phyloP scores from a whole-genome alignment of 2,113 vertebrate genomes.

The Taxidea taxus region DNA sequence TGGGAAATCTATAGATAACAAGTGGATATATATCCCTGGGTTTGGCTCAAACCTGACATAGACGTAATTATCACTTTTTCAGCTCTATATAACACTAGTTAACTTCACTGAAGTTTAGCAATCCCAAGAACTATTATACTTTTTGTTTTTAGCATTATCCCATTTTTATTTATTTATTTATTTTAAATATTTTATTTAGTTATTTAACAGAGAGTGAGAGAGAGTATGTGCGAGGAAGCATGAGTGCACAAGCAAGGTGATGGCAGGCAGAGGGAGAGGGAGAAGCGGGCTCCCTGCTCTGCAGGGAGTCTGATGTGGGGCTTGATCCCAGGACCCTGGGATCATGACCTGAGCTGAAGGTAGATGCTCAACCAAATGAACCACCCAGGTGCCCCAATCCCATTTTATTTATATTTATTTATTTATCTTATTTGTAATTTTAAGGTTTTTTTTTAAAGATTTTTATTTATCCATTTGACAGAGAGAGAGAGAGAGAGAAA shows the following conservation, averaged over 20 bases:
- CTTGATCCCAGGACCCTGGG: too few relatives aligned
- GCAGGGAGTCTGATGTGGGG: too few relatives aligned
- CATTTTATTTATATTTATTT: not conserved
- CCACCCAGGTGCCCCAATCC: too few relatives aligned
- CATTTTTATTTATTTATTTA: not conserved
- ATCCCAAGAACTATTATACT: not conserved
- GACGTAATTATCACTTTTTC: not conserved
- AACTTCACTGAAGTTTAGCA: not conserved
- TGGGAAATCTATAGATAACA: not conserved
- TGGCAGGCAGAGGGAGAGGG: too few relatives aligned
- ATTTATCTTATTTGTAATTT: not conserved
- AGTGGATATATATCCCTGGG: not conserved
- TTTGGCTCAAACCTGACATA: not conserved
- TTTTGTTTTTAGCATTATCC: not conserved
- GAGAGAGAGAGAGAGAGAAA: too few relatives aligned
- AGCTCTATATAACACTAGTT: not conserved
- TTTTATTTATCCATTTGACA: too few relatives aligned
- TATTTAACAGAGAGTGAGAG: too few relatives aligned
- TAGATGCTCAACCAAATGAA: too few relatives aligned
- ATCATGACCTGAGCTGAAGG: too few relatives aligned
- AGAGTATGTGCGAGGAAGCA: too few relatives aligned
- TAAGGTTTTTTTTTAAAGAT: not conserved
- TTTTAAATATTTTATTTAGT: not conserved
- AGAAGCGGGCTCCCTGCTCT: too few relatives aligned
- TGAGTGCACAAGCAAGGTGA: too few relatives aligned